These are phyloP conservation scores for Herminia tarsipennalis DNA, from an alignment of 2,888 invertebrate genomes.

Conservation along the genomic window DNA sequence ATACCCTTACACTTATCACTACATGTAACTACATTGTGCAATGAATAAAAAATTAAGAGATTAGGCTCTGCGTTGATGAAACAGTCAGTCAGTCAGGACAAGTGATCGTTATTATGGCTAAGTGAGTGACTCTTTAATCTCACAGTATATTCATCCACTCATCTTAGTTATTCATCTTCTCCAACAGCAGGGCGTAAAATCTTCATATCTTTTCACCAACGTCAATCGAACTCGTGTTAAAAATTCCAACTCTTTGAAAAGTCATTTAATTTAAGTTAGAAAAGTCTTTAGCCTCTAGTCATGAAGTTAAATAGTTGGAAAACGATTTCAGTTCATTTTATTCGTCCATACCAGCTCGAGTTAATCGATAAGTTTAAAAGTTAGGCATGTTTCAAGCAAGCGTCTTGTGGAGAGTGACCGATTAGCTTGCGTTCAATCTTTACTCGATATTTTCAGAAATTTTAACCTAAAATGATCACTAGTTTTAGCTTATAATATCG, in stretches of 20 bases:
- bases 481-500: no score
- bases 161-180: no score
- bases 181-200: no score
- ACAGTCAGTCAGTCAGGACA: no score
- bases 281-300: slow-evolving; percentile 32
- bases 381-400: slow-evolving; percentile 52
- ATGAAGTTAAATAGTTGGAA: slow-evolving; percentile 42
- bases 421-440: slow-evolving; percentile 48
- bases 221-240: slow-evolving; percentile 22
- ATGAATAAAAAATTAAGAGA: no score
- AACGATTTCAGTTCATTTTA: slow-evolving; percentile 42
- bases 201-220: no score
- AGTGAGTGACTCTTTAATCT: no score
- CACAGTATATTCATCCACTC: no score
- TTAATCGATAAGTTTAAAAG: slow-evolving; percentile 57
- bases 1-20: no score
- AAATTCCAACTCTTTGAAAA: slow-evolving; percentile 15
- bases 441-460: slow-evolving; percentile 22
- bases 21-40: no score
- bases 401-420: slow-evolving; percentile 47
- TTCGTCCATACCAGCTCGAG: slow-evolving; percentile 27
- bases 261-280: slow-evolving; percentile 36
- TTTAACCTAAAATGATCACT: background rate
- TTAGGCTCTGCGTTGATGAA: no score
- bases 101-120: no score